Conservation (phyloP, 2,888 invertebrate species). For the Mesopsocus fuscifrons region DNA sequence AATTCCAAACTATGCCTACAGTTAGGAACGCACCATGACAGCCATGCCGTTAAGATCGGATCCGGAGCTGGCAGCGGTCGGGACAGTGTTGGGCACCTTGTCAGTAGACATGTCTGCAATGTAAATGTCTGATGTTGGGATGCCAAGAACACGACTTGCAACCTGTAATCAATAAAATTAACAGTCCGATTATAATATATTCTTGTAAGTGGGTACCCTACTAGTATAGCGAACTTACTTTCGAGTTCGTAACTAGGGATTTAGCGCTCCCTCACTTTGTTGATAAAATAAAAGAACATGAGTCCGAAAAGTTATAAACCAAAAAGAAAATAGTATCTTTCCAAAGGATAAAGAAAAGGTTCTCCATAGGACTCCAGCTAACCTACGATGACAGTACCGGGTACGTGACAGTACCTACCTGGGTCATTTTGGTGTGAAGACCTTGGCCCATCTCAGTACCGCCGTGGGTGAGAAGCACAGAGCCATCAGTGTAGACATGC, state of each 20-base stretch:
- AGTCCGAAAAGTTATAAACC: too few species aligned
- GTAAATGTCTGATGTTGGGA: constrained; percentile 53
- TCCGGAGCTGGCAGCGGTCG: constrained; percentile 75
- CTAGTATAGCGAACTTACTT: constrained; percentile 8
- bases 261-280: too few species aligned
- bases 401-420: constrained; percentile 32
- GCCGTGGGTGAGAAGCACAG: constrained; percentile 72
- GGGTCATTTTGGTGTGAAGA: constrained; percentile 87
- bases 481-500: constrained; percentile 72
- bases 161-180: constrained; percentile 27
- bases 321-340: too few species aligned
- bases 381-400: too few species aligned
- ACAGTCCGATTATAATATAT: neutral
- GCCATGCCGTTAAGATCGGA: constrained; percentile 90
- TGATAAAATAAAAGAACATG: too few species aligned
- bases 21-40: constrained; percentile 33
- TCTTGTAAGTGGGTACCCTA: neutral
- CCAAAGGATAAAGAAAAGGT: too few species aligned
- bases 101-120: constrained; percentile 72
- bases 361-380: too few species aligned
- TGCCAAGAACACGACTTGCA: constrained; percentile 50
- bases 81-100: constrained; percentile 78
- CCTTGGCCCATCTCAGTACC: constrained; percentile 98
- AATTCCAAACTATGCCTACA: too few species aligned
- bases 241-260: neutral